Evolutionary conservation across 2,113 vertebrate species (phyloP).

Genomic region (Cichladusa arquata): DNA sequence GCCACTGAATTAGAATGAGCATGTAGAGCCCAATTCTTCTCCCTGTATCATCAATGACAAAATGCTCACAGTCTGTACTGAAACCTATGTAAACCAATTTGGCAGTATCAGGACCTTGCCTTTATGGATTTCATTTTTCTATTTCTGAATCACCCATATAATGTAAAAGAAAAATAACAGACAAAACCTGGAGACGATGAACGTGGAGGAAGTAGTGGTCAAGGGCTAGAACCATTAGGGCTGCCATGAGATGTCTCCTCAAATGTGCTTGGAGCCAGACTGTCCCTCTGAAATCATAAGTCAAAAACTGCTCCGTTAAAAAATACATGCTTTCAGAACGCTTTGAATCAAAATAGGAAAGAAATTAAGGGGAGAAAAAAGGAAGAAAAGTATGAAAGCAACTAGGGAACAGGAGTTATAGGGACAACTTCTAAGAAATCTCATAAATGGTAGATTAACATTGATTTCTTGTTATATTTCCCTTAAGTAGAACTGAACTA

Average conservation of each 20-base stretch:
- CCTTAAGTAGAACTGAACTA: neutral
- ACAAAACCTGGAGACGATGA: neutral
- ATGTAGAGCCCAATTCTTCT: neutral
- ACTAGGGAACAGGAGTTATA: neutral
- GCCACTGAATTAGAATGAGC: neutral
- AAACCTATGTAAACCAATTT: neutral
- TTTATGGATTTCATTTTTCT: neutral
- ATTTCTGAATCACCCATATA: neutral
- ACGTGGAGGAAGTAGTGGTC: neutral
- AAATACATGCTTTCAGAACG: neutral
- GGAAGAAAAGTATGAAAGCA: neutral
- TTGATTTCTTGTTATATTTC: neutral
- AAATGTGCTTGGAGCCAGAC: neutral
- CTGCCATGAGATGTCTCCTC: neutral
- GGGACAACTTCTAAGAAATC: neutral
- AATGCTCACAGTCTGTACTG: neutral
- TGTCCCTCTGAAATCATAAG: neutral
- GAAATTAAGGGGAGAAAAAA: neutral
- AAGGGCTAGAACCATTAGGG: neutral
- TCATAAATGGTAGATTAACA: constrained; percentile 4
- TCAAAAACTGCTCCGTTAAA: neutral
- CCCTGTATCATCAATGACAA: neutral
- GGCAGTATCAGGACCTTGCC: neutral
- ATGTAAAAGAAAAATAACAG: neutral
- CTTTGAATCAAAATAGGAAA: neutral